Percentiles rank a stretch among this genome's conserved stretches.
Evolutionary conservation across 2,113 vertebrate genomes (phyloP).

Genomic region (Asarcornis scutulata): DNA sequence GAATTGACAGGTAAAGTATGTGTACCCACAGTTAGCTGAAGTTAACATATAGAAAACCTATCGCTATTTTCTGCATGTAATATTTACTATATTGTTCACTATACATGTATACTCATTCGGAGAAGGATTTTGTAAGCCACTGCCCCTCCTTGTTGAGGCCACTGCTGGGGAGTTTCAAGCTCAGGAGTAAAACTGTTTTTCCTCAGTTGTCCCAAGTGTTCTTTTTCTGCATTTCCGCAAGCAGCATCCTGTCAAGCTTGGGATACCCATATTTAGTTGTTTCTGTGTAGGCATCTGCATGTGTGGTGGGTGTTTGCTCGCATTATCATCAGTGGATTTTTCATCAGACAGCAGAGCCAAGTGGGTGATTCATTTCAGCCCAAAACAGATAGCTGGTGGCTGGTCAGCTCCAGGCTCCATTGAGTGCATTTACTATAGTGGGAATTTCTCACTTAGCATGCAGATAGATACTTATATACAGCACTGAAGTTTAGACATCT

Average conservation of each 20-base stretch:
- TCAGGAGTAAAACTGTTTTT: not conserved
- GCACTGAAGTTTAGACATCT: not conserved
- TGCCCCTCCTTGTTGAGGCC: not conserved
- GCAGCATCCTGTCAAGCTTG: not conserved
- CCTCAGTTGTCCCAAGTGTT: not conserved
- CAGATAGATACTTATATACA: not conserved
- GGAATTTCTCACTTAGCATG: not conserved
- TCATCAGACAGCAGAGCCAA: not conserved
- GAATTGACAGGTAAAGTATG: not conserved
- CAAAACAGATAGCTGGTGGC: not conserved
- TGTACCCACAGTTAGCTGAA: not conserved
- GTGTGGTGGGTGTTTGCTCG: not conserved
- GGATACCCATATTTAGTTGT: not conserved
- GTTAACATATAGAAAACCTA: not conserved
- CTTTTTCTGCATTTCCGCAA: not conserved
- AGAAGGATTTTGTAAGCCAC: not conserved
- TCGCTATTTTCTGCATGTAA: not conserved
- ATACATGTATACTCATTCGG: not conserved
- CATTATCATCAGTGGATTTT: accelerated
- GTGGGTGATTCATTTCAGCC: not conserved
- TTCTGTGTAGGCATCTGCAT: not conserved
- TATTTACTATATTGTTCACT: not conserved
- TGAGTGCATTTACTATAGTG: not conserved
- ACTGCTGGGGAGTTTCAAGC: not conserved
- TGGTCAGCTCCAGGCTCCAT: not conserved